Conservation (phyloP, 2,888 invertebrate genomes). For the Barypeithes pellucidus region DNA sequence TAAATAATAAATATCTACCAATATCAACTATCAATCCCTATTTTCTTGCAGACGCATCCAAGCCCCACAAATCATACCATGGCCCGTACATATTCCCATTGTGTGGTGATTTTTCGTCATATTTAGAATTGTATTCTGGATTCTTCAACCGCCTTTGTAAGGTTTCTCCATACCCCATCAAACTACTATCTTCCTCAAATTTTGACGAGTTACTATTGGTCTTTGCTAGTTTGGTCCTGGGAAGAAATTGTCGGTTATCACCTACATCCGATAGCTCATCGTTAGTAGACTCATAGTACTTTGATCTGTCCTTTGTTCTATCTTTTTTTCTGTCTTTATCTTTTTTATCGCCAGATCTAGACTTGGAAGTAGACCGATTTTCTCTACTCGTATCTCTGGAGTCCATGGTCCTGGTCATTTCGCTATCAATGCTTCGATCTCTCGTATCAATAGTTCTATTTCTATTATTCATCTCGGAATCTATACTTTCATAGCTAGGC, state of each 20-base stretch:
- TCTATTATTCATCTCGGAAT: constrained; percentile 63
- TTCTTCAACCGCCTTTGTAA: constrained; percentile 69
- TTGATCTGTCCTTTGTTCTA: constrained; percentile 3
- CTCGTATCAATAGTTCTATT: constrained; percentile 49
- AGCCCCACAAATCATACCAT: constrained; percentile 92
- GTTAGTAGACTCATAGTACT: constrained; percentile 67
- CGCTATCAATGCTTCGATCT: constrained; percentile 56
- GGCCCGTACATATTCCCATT: constrained; percentile 86
- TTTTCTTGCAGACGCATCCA: constrained; percentile 75
- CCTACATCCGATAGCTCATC: constrained; percentile 67
- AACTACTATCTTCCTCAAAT: constrained; percentile 66
- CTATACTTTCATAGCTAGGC: constrained; percentile 68
- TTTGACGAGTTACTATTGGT: constrained; percentile 70
- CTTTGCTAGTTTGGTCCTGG: constrained; percentile 81
- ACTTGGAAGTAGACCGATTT: constrained; percentile 22
- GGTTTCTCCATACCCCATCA: constrained; percentile 70
- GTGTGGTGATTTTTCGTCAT: constrained; percentile 72
- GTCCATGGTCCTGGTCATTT: constrained; percentile 59
- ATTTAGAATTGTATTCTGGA: constrained; percentile 67
- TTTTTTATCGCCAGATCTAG: constrained; percentile 55
- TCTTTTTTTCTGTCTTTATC: constrained; percentile 37
- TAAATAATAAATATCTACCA: neutral
- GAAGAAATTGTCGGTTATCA: constrained; percentile 76
- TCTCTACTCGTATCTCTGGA: constrained; percentile 26
- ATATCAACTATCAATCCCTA: constrained; percentile 25